Evolutionary conservation across 2,113 vertebrate genomes (phyloP).

Genomic region (Oreotrochilus melanogaster): DNA sequence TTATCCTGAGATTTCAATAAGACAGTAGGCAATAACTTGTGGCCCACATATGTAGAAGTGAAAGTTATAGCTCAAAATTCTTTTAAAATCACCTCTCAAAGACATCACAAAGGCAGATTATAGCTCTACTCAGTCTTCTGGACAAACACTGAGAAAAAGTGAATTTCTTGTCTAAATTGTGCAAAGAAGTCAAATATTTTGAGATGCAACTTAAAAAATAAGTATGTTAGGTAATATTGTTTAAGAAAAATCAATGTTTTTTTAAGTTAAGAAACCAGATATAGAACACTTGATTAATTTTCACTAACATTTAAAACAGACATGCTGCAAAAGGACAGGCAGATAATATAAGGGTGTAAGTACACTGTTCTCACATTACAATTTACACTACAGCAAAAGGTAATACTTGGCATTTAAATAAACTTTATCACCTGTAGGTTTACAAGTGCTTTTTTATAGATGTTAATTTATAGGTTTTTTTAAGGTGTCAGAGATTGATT

Average conservation of each 20-base stretch:
- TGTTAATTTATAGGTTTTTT: not conserved
- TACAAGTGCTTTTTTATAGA: not conserved
- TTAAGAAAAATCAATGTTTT: not conserved
- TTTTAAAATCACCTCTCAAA: not conserved
- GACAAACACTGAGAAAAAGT: not conserved
- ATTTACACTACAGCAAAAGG: not conserved
- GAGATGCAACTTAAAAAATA: not conserved
- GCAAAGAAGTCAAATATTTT: not conserved
- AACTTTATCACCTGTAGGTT: not conserved
- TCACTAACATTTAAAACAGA: not conserved
- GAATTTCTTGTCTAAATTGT: not conserved
- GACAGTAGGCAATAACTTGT: not conserved
- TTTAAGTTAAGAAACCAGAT: not conserved
- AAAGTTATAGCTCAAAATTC: not conserved
- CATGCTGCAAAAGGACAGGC: not conserved
- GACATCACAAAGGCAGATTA: not conserved
- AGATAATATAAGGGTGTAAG: not conserved
- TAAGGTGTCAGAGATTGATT: not conserved
- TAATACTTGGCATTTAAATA: not conserved
- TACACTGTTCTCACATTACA: not conserved
- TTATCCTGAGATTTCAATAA: not conserved
- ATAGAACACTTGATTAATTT: not conserved
- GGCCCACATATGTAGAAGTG: rapidly evolving
- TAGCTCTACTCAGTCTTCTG: not conserved
- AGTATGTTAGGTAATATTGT: not conserved